phyloP scores from a whole-genome alignment of 2,888 invertebrate genomes.

The Pseudococcus viburni region DNA sequence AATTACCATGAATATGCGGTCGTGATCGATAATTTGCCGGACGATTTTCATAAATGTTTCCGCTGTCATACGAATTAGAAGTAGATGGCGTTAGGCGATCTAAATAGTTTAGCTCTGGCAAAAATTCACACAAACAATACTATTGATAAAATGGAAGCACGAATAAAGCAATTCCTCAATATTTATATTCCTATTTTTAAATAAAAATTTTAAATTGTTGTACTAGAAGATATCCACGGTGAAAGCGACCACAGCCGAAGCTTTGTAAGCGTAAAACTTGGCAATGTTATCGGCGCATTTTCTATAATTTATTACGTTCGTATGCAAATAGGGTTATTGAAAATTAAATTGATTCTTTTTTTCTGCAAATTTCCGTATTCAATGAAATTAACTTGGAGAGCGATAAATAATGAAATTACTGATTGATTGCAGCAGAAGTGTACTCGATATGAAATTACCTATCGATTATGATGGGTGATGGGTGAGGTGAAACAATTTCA shows the following conservation, averaged over 20 bases:
- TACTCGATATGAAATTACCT: neutral
- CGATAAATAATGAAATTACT: neutral
- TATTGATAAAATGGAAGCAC: neutral
- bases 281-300: neutral
- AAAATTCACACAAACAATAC: slow-evolving; percentile 45
- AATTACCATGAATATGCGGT: slow-evolving; percentile 61
- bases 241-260: slow-evolving; percentile 16
- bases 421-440: neutral
- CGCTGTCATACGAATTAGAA: slow-evolving; percentile 62
- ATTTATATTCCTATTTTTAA: neutral
- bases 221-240: neutral
- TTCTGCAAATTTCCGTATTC: neutral
- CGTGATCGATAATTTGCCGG: slow-evolving; percentile 56
- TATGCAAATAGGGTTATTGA: neutral
- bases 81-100: slow-evolving; percentile 63
- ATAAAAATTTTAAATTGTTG: neutral
- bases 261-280: slow-evolving; percentile 5
- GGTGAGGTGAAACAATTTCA: neutral
- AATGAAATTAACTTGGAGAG: neutral
- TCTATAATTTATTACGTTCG: neutral
- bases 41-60: slow-evolving; percentile 61
- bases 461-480: too few species aligned
- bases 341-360: neutral
- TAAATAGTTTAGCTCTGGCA: slow-evolving; percentile 64
- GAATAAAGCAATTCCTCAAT: slow-evolving; percentile 24